Percentiles rank a stretch among this genome's conserved stretches.
Evolutionary conservation across 2,797 vertebrate genomes (phyloP).

Genomic region (Microctenopoma steveboyesi): DNA sequence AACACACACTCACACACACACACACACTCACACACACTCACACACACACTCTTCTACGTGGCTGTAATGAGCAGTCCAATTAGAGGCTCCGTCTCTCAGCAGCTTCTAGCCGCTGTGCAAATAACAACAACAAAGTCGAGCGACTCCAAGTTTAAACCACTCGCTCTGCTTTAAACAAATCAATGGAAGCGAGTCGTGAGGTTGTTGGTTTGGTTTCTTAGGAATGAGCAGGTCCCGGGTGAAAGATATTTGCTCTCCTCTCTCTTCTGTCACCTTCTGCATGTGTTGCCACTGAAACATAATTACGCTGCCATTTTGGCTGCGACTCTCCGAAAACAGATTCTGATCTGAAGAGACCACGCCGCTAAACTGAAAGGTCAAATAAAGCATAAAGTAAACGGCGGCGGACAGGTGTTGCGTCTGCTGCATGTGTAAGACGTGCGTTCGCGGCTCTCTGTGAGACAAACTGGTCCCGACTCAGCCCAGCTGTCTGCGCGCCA

Average conservation of each 20-base stretch:
- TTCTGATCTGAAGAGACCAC: conserved; percentile 39
- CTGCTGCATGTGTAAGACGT: conserved; percentile 10
- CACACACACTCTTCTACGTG: too few relatives aligned
- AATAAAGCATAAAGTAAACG: conserved; percentile 14
- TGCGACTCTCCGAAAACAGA: conserved; percentile 6
- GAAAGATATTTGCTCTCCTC: neutral
- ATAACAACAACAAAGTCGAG: too few relatives aligned
- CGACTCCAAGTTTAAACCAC: too few relatives aligned
- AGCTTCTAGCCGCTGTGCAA: too few relatives aligned
- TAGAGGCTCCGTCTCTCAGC: too few relatives aligned
- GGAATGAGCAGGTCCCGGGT: too few relatives aligned
- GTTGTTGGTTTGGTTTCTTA: too few relatives aligned
- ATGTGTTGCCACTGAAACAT: neutral
- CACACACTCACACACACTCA: too few relatives aligned
- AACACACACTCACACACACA: too few relatives aligned
- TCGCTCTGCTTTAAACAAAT: too few relatives aligned
- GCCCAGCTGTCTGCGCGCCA: conserved; percentile 16
- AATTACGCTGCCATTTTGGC: conserved; percentile 21
- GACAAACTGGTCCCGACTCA: conserved; percentile 46
- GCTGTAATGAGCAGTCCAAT: too few relatives aligned
- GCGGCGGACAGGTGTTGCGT: conserved; percentile 52
- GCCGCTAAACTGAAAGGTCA: conserved; percentile 55
- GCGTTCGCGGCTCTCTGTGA: conserved; percentile 3
- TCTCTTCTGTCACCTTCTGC: neutral
- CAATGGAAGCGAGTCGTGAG: too few relatives aligned